These are phyloP conservation scores for Tenthredo amoena DNA, from an alignment of 2,888 invertebrate genomes.

Conservation along the genomic window DNA sequence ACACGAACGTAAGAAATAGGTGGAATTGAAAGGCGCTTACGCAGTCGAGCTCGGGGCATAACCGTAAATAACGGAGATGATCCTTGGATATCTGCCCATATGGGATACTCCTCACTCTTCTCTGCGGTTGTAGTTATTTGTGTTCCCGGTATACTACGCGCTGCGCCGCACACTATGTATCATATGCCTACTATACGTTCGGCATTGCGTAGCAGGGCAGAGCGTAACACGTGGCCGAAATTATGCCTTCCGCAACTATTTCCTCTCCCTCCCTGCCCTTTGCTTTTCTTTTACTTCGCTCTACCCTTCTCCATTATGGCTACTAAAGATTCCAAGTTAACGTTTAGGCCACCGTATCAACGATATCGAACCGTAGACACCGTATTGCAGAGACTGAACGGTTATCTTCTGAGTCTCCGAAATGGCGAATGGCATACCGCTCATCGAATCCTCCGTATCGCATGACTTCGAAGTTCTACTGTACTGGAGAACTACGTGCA, in stretches of 20 bases:
- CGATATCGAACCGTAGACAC: background rate
- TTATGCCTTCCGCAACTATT: slow-evolving; percentile 3
- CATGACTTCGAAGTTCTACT: background rate
- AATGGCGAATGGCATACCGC: background rate
- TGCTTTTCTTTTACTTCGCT: background rate
- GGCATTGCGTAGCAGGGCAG: background rate
- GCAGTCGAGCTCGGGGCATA: slow-evolving; percentile 26
- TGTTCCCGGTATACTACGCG: background rate
- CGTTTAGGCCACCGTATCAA: background rate
- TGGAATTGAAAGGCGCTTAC: slow-evolving; percentile 44
- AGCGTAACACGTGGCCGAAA: slow-evolving; percentile 15
- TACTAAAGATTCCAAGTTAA: background rate
- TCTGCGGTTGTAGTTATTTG: background rate
- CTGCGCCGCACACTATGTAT: background rate
- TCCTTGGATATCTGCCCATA: slow-evolving; percentile 38
- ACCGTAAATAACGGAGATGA: slow-evolving; percentile 43
- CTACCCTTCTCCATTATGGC: background rate
- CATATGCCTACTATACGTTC: background rate
- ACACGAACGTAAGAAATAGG: slow-evolving; percentile 8
- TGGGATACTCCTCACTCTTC: slow-evolving; percentile 9
- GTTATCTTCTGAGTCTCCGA: background rate
- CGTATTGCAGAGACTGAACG: background rate
- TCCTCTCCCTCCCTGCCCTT: background rate
- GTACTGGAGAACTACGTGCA: background rate
- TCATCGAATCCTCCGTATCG: background rate